These are phyloP conservation scores for Sycophila sp. DNA, from an alignment of 1,140 invertebrate species.

Conservation along the genomic window DNA sequence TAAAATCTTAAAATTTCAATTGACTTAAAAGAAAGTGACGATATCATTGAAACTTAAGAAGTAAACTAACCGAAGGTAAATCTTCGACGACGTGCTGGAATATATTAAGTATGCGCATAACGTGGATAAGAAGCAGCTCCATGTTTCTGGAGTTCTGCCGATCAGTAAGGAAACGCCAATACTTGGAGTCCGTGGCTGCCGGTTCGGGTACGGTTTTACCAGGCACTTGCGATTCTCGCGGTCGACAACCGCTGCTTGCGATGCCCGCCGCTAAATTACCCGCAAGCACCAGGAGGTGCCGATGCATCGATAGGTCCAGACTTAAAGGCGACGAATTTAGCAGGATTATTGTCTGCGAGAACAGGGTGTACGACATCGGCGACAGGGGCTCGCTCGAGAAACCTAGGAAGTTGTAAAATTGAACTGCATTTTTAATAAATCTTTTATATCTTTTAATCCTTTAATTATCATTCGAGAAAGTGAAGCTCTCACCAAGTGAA, in stretches of 20 bases:
- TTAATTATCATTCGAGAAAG: neutral
- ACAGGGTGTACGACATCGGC: slow-evolving; percentile 55
- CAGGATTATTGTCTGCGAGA: slow-evolving; percentile 66
- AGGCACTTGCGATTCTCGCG: neutral
- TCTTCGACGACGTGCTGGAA: slow-evolving; percentile 83
- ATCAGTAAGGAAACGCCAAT: slow-evolving; percentile 70
- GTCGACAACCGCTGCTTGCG: slow-evolving; percentile 54
- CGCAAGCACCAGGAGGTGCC: slow-evolving; percentile 70
- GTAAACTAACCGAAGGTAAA: slow-evolving; percentile 47
- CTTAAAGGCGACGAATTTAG: slow-evolving; percentile 70
- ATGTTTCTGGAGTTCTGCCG: slow-evolving; percentile 62
- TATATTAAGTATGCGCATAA: slow-evolving; percentile 78
- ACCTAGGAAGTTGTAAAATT: too few species aligned
- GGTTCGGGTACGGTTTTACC: slow-evolving; percentile 19
- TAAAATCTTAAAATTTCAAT: too few species aligned
- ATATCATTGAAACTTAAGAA: neutral
- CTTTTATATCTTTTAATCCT: too few species aligned
- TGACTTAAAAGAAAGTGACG: neutral
- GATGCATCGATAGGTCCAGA: slow-evolving; percentile 74
- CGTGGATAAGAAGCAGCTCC: slow-evolving; percentile 75
- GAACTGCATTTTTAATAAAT: too few species aligned
- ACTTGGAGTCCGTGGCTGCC: slow-evolving; percentile 22
- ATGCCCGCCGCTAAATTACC: slow-evolving; percentile 76
- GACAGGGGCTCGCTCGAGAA: slow-evolving; percentile 44
- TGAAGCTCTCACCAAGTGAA: neutral